Evolutionary conservation across 2,797 vertebrate species (phyloP).

Genomic region (Novumbra hubbsi): DNA sequence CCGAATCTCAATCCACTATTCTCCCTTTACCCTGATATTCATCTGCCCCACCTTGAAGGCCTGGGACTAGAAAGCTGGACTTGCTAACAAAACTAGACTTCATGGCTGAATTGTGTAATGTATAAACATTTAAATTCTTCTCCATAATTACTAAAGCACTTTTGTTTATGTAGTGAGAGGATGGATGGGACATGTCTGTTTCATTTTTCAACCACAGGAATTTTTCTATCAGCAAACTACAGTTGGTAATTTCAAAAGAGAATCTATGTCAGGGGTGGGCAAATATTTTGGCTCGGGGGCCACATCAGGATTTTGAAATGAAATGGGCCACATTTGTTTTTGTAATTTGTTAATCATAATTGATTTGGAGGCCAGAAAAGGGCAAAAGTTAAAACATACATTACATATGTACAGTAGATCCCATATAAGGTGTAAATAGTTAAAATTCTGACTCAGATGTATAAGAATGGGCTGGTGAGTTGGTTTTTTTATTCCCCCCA

Average conservation of each 20-base stretch:
- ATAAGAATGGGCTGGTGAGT: no score
- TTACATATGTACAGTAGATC: no score
- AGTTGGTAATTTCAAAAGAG: conserved; percentile 18
- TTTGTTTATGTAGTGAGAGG: conserved; percentile 72
- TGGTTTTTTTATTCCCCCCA: no score
- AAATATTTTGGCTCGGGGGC: no score
- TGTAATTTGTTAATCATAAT: no score
- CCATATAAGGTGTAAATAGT: no score
- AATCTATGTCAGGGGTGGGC: no score
- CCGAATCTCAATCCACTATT: conserved; percentile 47
- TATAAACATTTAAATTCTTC: conserved; percentile 64
- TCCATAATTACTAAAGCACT: conserved; percentile 72
- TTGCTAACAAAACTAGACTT: conserved; percentile 51
- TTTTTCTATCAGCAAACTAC: conserved; percentile 41
- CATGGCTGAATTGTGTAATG: conserved; percentile 70
- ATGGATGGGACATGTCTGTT: conserved; percentile 66
- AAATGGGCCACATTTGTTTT: no score
- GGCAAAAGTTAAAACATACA: no score
- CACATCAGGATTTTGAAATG: no score
- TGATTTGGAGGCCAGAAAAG: no score
- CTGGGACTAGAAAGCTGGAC: conserved; percentile 52
- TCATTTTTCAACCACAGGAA: conserved; percentile 47
- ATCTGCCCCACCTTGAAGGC: conserved; percentile 28
- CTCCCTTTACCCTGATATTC: conserved; percentile 58
- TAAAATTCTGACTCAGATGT: no score